A percentile compares a stretch with the other conserved stretches of the same genome.
Conservation (phyloP, 2,797 vertebrate genomes). For the Xenops minutus region DNA sequence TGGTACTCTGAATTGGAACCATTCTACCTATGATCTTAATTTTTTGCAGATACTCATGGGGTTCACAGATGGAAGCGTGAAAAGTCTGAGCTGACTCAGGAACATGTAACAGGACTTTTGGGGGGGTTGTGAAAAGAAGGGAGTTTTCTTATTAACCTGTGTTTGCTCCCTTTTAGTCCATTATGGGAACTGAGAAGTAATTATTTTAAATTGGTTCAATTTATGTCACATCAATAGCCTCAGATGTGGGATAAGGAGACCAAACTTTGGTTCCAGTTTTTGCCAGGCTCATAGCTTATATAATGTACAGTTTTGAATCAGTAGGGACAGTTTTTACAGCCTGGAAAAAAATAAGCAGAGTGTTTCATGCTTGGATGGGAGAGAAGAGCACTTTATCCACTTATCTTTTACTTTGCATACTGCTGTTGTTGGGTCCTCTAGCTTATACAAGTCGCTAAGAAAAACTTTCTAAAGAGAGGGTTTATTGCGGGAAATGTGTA, state of each 20-base stretch:
- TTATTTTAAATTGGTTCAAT: not conserved
- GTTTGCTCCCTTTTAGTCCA: not conserved
- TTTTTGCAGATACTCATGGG: not conserved
- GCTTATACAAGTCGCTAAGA: not conserved
- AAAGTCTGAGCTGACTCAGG: not conserved
- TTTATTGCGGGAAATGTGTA: not conserved
- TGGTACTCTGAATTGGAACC: slow-evolving; percentile 19
- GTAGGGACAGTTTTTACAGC: not conserved
- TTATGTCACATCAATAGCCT: not conserved
- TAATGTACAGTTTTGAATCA: not conserved
- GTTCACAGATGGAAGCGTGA: not conserved
- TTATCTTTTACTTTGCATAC: not conserved
- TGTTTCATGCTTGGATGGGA: not conserved
- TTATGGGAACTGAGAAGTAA: not conserved
- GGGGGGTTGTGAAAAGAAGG: not conserved
- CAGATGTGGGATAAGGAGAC: not conserved
- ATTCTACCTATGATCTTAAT: not conserved
- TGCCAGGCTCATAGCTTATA: not conserved
- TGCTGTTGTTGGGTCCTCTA: not conserved
- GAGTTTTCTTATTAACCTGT: not conserved
- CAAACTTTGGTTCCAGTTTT: not conserved
- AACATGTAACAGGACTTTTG: not conserved
- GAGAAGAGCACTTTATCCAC: not conserved
- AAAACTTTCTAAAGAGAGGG: not conserved
- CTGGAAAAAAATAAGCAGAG: not conserved